Evolutionary conservation across 2,888 invertebrate genomes (phyloP), one percentile per base, ranked within the genome.

Genomic region (Drosophila percnosoma): DNA sequence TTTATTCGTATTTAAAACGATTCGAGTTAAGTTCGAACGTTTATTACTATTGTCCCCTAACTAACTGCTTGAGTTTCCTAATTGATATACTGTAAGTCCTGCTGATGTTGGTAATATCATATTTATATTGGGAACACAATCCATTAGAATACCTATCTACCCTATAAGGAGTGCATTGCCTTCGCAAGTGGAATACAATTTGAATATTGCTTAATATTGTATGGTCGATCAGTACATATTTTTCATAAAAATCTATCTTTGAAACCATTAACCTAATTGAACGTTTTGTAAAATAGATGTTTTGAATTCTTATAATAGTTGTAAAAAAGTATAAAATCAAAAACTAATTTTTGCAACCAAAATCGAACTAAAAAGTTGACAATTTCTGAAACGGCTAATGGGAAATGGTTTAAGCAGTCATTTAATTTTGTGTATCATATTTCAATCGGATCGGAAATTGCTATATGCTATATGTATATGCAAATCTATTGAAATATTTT

Each of bases 261-360:
- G 75, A 75, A 75, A 75, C 75, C 71, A 66, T 75, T 31, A 40
- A 75, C 54, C 21, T 36, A 65, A 51, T 57, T 27, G n/a, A 65
- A 64, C 42, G 8, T 27, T 34, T 49, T 49, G 21, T 51, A 31
- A 64, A 34, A 29, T 49, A 61, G 0, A 18, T 38, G 40, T 8
- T 15, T 40, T 24, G 7, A 33, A 21, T 48, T 48, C 34, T 18
- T n/a, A 34, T 27, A 59, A 31, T 13, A 29, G 18, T 34, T 34
- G 15, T 27, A 29, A 51, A n/a, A 51, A 51, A 31, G 3, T n/a
- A 51, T 29, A 15, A 45, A 45, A 45, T n/a, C 13, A 51, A 29
- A 29, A 51, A 7, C 15, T 29, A 0, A 8, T 45, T 45, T 15
- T 13, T 42, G 42, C 21, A 21, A 42, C 6, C 42, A 42, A 42